Percentiles rank a stretch among this genome's conserved stretches.
phyloP scores from a whole-genome alignment of 2,113 vertebrate genomes.

The Ageneiosus marmoratus region DNA sequence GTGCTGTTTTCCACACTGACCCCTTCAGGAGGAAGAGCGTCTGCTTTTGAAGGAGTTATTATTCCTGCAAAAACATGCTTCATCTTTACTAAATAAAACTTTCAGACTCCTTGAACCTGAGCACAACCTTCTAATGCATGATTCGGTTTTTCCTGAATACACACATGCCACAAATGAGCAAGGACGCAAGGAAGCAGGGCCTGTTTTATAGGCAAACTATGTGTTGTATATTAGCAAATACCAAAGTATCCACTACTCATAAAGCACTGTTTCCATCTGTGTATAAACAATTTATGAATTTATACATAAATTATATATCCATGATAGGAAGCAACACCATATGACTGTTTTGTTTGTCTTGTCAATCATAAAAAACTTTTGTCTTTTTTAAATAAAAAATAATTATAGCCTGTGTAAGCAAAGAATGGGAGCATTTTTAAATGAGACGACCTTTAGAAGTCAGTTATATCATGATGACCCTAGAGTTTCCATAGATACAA shows the following conservation, averaged over 20 bases:
- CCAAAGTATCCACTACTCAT: not conserved
- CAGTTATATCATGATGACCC: not conserved
- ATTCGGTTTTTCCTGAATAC: not conserved
- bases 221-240: not conserved
- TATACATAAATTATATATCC: not conserved
- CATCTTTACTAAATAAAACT: not conserved
- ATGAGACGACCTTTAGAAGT: not conserved
- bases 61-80: not conserved
- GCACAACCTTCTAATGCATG: not conserved
- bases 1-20: constrained; percentile 11
- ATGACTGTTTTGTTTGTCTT: not conserved
- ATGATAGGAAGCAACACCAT: not conserved
- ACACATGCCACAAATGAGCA: not conserved
- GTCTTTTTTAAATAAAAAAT: constrained; percentile 29
- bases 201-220: not conserved
- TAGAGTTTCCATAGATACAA: not conserved
- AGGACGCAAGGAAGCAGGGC: not conserved
- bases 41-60: not conserved
- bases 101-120: not conserved
- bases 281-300: not conserved
- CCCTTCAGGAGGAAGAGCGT: not conserved
- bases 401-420: constrained; percentile 23
- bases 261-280: constrained; percentile 16
- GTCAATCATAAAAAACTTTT: constrained; percentile 1
- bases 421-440: not conserved